Percentiles rank a stretch among this genome's conserved stretches.
phyloP scores from a whole-genome alignment of 2,797 vertebrate species.

The Ctenopoma multispine region DNA sequence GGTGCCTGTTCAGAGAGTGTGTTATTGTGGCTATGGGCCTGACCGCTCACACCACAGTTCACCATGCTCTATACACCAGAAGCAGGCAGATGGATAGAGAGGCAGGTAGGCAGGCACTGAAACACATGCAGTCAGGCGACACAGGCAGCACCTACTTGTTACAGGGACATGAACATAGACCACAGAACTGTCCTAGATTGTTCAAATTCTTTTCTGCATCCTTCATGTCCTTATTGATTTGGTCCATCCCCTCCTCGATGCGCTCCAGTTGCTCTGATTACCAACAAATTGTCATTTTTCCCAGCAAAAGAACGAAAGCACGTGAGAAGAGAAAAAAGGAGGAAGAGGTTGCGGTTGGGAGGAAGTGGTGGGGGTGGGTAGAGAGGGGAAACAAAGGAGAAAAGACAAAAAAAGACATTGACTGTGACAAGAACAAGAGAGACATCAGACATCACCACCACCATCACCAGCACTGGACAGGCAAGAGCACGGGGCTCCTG shows the following conservation, averaged over 20 bases:
- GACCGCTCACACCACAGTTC: slow-evolving; percentile 69
- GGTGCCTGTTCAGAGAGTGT: slow-evolving; percentile 60
- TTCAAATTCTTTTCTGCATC: slow-evolving; percentile 99
- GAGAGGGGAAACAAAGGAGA: slow-evolving; percentile 82
- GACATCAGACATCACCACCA: slow-evolving; percentile 91
- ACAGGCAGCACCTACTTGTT: slow-evolving; percentile 99
- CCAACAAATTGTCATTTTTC: slow-evolving; percentile 98
- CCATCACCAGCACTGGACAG: slow-evolving; percentile 91
- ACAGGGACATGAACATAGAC: slow-evolving; percentile 99
- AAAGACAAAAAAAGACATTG: slow-evolving; percentile 98
- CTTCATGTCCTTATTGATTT: slow-evolving; percentile 99
- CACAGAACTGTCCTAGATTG: slow-evolving; percentile 99
- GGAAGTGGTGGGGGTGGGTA: slow-evolving; percentile 57
- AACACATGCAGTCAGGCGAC: slow-evolving; percentile 82
- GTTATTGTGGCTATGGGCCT: slow-evolving; percentile 69
- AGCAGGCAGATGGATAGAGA: slow-evolving; percentile 72
- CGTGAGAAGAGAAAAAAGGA: slow-evolving; percentile 88
- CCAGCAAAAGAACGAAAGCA: slow-evolving; percentile 97
- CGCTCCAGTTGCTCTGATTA: slow-evolving; percentile 99
- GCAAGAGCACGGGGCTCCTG: slow-evolving; percentile 91
- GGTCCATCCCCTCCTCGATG: slow-evolving; percentile 99
- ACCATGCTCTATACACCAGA: slow-evolving; percentile 75
- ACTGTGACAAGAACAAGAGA: slow-evolving; percentile 97
- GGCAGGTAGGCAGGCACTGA: slow-evolving; percentile 91
- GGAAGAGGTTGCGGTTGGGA: slow-evolving; percentile 33